phyloP scores from a whole-genome alignment of 35 echinoderm and acorn worm species.

The Apostichopus parvimensis region DNA sequence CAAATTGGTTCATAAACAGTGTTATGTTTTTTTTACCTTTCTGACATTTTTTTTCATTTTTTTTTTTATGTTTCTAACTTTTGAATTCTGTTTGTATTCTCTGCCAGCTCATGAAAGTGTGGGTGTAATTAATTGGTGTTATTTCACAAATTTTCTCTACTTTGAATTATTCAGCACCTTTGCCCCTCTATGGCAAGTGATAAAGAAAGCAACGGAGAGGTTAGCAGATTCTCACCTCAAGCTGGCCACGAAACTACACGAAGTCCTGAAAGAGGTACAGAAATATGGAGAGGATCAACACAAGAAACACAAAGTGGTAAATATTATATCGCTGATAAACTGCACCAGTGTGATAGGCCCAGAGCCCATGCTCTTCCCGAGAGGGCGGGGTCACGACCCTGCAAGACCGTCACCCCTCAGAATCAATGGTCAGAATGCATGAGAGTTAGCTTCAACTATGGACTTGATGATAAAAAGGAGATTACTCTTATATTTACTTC shows the following conservation, averaged over 20 bases:
- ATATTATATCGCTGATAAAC: background rate
- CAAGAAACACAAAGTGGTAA: slow-evolving; percentile 97
- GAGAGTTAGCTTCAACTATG: too few relatives aligned
- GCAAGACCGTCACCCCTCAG: too few relatives aligned
- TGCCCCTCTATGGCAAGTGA: slow-evolving; percentile 94
- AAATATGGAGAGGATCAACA: slow-evolving; percentile 99
- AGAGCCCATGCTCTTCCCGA: too few relatives aligned
- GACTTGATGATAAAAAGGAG: too few relatives aligned
- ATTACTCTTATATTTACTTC: too few relatives aligned
- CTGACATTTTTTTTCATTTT: too few relatives aligned
- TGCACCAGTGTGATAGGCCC: too few relatives aligned
- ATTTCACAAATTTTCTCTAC: background rate
- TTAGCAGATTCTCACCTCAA: slow-evolving; percentile 80
- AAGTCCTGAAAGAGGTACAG: slow-evolving; percentile 93
- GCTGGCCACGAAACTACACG: slow-evolving; percentile 84
- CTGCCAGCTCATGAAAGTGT: background rate
- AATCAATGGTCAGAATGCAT: too few relatives aligned
- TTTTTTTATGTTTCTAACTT: too few relatives aligned
- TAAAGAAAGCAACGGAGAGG: slow-evolving; percentile 89
- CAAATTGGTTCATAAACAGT: background rate
- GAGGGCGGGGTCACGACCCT: background rate
- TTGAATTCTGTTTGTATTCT: too few relatives aligned
- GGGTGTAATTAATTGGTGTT: background rate
- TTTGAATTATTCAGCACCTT: slow-evolving; percentile 70
- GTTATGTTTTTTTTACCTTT: background rate